Percentiles rank a stretch among this genome's conserved stretches.
Evolutionary conservation across 2,888 invertebrate genomes (phyloP).

Genomic region (Fissipunctia ypsillon): DNA sequence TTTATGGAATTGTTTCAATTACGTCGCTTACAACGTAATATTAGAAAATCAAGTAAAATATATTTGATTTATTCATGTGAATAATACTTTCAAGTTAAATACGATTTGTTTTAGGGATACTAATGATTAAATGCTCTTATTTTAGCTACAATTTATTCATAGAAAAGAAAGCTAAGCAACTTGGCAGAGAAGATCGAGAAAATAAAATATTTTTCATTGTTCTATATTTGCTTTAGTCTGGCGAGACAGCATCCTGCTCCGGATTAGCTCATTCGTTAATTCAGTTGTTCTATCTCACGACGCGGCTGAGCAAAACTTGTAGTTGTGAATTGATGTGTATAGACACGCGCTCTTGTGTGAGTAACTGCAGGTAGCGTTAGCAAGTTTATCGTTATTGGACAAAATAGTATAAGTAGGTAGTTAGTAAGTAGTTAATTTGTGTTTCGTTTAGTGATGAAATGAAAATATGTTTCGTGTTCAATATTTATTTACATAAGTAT

Average conservation of each 20-base stretch:
- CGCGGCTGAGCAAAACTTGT: too few relatives aligned
- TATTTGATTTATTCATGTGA: not conserved
- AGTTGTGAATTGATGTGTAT: too few relatives aligned
- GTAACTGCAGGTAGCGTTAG: too few relatives aligned
- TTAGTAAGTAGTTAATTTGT: too few relatives aligned
- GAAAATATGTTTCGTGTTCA: too few relatives aligned
- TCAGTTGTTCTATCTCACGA: too few relatives aligned
- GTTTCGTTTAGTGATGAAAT: too few relatives aligned
- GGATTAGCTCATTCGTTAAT: not conserved
- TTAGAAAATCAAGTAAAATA: not conserved
- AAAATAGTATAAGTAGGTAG: too few relatives aligned
- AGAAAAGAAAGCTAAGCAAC: not conserved
- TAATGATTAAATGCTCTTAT: constrained; percentile 1
- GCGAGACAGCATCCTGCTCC: not conserved
- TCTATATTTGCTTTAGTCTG: not conserved
- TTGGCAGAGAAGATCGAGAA: not conserved
- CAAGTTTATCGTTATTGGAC: too few relatives aligned
- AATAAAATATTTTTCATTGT: constrained; percentile 6
- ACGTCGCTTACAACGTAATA: not conserved
- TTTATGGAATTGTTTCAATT: constrained; percentile 14
- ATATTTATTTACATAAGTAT: too few relatives aligned
- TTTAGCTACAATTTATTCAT: not conserved
- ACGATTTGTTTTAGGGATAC: not conserved
- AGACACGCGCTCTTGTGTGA: too few relatives aligned
- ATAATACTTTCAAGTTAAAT: not conserved